Conservation (phyloP, 2,797 vertebrate species). For the Zalophus californianus region DNA sequence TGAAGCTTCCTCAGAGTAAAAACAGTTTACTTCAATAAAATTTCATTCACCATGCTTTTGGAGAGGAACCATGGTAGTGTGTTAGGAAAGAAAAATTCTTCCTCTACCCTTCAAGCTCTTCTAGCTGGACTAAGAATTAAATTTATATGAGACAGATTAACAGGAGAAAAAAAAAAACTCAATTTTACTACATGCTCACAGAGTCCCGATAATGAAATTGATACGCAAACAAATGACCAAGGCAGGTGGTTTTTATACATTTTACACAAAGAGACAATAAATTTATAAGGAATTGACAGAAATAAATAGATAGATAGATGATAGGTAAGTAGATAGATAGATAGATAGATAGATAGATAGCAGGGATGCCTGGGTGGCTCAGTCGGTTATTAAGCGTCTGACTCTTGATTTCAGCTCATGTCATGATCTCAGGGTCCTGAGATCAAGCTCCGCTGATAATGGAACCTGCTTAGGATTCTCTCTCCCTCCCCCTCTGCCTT, state of each 20-base stretch:
- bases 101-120: neutral
- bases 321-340: no score
- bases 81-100: neutral
- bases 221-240: neutral
- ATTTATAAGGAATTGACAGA: neutral
- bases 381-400: no score
- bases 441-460: no score
- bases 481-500: no score
- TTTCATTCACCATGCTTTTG: neutral
- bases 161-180: neutral
- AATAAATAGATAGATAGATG: no score
- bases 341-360: no score
- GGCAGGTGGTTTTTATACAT: neutral
- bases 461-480: no score
- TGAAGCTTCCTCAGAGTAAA: neutral
- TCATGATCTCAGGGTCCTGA: no score
- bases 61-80: neutral
- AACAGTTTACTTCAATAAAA: slow-evolving; percentile 1
- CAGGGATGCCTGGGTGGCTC: no score
- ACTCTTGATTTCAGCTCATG: no score
- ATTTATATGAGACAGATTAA: neutral
- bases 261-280: neutral
- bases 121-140: neutral
- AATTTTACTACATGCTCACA: neutral
- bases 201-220: neutral